These are phyloP conservation scores for Sanderia malayensis DNA, from an alignment of 30 jellyfish, hydroid and myxozoan genomes.

Conservation along the genomic window DNA sequence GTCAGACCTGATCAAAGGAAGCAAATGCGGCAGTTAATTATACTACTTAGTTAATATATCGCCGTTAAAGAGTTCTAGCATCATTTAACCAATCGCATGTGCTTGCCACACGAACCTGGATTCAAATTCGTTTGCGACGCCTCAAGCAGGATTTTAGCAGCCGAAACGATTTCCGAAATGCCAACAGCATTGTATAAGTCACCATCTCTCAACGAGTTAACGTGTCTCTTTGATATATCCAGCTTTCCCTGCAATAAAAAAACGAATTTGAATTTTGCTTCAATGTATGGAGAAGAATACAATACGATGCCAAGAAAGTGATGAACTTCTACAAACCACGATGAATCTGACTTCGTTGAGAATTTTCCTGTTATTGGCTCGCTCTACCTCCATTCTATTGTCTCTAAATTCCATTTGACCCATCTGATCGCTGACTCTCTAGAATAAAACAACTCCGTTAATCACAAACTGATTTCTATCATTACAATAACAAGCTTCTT, in stretches of 20 bases:
- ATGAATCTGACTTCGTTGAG: slow-evolving; percentile 82
- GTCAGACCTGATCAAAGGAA: slow-evolving; percentile 62
- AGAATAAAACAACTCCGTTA: not conserved
- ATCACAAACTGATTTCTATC: too few relatives aligned
- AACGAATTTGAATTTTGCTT: not conserved
- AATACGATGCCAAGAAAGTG: not conserved
- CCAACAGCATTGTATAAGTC: slow-evolving; percentile 90
- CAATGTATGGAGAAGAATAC: too few relatives aligned
- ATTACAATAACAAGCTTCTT: too few relatives aligned
- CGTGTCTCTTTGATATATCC: slow-evolving; percentile 84
- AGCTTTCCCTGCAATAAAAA: slow-evolving; percentile 65
- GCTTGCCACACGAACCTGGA: slow-evolving; percentile 65
- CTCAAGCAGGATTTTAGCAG: slow-evolving; percentile 86
- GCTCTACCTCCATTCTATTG: slow-evolving; percentile 81
- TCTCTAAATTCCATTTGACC: slow-evolving; percentile 94
- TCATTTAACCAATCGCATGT: not conserved
- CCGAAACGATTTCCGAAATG: slow-evolving; percentile 81
- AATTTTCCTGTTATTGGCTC: slow-evolving; percentile 73
- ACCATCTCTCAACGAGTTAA: slow-evolving; percentile 74
- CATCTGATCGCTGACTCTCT: slow-evolving; percentile 97
- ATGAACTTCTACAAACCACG: slow-evolving; percentile 52
- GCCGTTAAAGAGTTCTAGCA: not conserved
- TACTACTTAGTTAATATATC: too few relatives aligned
- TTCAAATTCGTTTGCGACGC: slow-evolving; percentile 85
- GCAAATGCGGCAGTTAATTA: too few relatives aligned